Base-by-base conservation (phyloP, 2,113 vertebrate genomes). In the Lophius piscatorius region DNA sequence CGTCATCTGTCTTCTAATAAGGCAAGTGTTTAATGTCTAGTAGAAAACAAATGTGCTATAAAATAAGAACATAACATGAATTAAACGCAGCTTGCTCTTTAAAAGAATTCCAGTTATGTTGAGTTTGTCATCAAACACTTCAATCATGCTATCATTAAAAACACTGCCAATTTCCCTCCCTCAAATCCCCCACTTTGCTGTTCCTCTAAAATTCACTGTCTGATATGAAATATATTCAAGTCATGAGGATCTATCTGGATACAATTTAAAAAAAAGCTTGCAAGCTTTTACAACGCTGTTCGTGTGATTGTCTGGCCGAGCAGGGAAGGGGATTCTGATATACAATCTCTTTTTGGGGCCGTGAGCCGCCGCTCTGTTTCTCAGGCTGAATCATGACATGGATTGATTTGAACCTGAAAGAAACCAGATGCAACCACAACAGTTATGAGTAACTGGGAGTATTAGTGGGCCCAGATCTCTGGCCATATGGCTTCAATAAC, bases 391-490 rank as follows among this genome's bases (percentile, higher is more conserved):
- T 85, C 75, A 70, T 60, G 77, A 79, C 73, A 56, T 3, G 24
- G 55, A 78, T 48, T 63, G 70, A 84, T 86, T 76, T 60, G 65
- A 74, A 71, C 18, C 62, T 80, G 84, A 86, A 12, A 69, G 67
- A 74, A 84, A 80, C 75, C 88, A 89, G 84, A 88, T 81, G 83
- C 71, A 50, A 35, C 68, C 73, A 35, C 68, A 80, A 73, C 68
- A 57, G 78, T 76, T 70, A 57, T 59, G 63, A 79, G 69, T 65
- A 83, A 81, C 76, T 46, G 54, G 29, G 48, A 44, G 64, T 61
- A 69, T 78, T 81, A 78, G 57, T 31, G 1, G 33, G 36, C 65
- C 47, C 24, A 62, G 48, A 28, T 63, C 71, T 57, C 54, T 40
- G 62, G 22, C 57, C 82, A 80, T 78, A 46, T 40, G 61, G 59